These are phyloP conservation scores for Trypoxylon attenuatum DNA, from an alignment of 2,888 invertebrate species.

Conservation along the genomic window DNA sequence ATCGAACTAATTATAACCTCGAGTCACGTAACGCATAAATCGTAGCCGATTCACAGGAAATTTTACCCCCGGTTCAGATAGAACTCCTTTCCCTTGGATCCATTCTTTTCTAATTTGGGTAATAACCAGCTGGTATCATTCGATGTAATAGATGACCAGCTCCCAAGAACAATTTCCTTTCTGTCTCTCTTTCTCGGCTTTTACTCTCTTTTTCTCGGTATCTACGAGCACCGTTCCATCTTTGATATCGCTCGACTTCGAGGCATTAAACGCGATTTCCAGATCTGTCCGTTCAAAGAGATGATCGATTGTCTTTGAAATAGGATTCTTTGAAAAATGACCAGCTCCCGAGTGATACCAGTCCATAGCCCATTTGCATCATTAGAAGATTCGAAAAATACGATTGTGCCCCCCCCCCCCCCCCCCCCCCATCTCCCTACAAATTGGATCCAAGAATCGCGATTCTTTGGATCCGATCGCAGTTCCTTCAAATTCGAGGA, in stretches of 20 bases:
- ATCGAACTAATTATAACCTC: background rate
- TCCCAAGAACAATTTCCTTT: background rate
- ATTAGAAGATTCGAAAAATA: no score
- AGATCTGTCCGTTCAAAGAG: conserved; percentile 19
- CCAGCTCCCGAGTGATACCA: conserved; percentile 13
- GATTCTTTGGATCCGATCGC: no score
- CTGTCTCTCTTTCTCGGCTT: conserved; percentile 3
- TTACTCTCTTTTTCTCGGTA: background rate
- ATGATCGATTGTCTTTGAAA: conserved; percentile 30
- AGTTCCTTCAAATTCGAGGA: no score
- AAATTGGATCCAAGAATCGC: no score
- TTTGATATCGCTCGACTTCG: conserved; percentile 7
- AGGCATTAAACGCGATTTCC: conserved; percentile 18
- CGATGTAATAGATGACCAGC: background rate
- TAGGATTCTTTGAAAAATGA: conserved; percentile 11
- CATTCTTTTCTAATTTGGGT: background rate
- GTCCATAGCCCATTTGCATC: conserved; percentile 22
- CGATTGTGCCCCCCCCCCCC: no score
- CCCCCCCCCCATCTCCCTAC: no score
- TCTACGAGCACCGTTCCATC: background rate
- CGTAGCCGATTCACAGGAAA: background rate
- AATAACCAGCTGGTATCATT: background rate
- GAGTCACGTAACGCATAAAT: background rate
- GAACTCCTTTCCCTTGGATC: background rate
- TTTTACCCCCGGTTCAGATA: background rate